phyloP scores from a whole-genome alignment of 2,797 vertebrate species.

The Muscicapa comitata region DNA sequence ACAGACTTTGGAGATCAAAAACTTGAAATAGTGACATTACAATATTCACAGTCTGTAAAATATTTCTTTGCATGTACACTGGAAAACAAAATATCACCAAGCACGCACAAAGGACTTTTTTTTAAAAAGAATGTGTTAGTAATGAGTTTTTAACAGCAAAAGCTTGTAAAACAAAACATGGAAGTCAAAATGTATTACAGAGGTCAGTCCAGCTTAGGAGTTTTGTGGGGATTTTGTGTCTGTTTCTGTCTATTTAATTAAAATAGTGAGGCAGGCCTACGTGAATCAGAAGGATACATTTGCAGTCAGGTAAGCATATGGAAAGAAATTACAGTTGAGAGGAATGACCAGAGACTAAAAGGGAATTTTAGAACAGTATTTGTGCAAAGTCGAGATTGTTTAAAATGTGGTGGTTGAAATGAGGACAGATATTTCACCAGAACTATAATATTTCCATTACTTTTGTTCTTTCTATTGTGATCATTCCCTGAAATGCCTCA shows the following conservation, averaged over 20 bases:
- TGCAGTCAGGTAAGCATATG: not conserved
- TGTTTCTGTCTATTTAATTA: not conserved
- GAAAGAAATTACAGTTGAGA: not conserved
- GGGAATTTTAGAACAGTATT: not conserved
- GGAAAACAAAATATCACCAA: not conserved
- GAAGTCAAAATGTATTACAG: not conserved
- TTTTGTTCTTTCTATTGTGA: not conserved
- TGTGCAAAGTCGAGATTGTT: not conserved
- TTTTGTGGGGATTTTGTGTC: rapidly evolving
- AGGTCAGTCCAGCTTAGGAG: not conserved
- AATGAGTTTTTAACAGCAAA: not conserved
- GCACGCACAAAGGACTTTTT: not conserved
- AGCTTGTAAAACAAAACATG: not conserved
- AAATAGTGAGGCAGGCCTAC: not conserved
- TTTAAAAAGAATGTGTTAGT: not conserved
- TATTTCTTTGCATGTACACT: not conserved
- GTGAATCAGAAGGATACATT: not conserved
- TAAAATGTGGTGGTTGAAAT: not conserved
- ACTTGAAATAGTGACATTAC: not conserved
- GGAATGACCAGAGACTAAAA: not conserved
- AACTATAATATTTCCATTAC: not conserved
- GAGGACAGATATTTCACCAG: not conserved
- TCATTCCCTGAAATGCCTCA: not conserved
- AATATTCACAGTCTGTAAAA: not conserved
- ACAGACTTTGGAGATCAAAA: not conserved